A percentile compares a stretch with the other conserved stretches of the same genome.
Evolutionary conservation across 2,888 invertebrate genomes (phyloP).

Genomic region (Patella ulyssiponensis): DNA sequence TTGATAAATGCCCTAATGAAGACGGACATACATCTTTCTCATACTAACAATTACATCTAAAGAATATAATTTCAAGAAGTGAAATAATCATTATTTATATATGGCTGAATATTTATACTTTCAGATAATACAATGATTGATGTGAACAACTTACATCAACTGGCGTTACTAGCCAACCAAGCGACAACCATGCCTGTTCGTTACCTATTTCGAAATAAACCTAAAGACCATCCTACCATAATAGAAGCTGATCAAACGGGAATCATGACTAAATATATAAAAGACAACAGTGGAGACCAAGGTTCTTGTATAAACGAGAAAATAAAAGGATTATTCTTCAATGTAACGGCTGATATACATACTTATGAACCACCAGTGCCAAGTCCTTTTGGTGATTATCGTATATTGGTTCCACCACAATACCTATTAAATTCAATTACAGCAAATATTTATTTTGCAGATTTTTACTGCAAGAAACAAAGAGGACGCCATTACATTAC

Average conservation of each 20-base stretch:
- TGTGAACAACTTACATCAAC: too few relatives aligned
- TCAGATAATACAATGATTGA: too few relatives aligned
- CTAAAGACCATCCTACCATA: background rate
- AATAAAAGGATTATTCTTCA: conserved; percentile 20
- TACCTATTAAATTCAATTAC: conserved; percentile 18
- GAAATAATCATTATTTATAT: too few relatives aligned
- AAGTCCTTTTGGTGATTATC: conserved; percentile 34
- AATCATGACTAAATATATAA: conserved; percentile 20
- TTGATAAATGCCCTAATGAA: too few relatives aligned
- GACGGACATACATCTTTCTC: too few relatives aligned
- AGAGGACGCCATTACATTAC: conserved; percentile 64
- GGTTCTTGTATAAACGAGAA: conserved; percentile 17
- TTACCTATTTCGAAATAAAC: conserved; percentile 20
- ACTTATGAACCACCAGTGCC: conserved; percentile 41
- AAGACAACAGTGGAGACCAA: conserved; percentile 23
- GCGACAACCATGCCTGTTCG: background rate
- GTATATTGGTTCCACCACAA: conserved; percentile 34
- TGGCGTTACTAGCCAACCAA: background rate
- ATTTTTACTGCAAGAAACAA: conserved; percentile 67
- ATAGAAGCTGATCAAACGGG: background rate
- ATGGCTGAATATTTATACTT: too few relatives aligned
- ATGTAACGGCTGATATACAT: background rate
- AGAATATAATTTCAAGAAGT: too few relatives aligned
- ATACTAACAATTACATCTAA: too few relatives aligned
- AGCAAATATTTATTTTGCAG: conserved; percentile 64